phyloP scores from a whole-genome alignment of 2,113 vertebrate species.

The Hystrix cristata region DNA sequence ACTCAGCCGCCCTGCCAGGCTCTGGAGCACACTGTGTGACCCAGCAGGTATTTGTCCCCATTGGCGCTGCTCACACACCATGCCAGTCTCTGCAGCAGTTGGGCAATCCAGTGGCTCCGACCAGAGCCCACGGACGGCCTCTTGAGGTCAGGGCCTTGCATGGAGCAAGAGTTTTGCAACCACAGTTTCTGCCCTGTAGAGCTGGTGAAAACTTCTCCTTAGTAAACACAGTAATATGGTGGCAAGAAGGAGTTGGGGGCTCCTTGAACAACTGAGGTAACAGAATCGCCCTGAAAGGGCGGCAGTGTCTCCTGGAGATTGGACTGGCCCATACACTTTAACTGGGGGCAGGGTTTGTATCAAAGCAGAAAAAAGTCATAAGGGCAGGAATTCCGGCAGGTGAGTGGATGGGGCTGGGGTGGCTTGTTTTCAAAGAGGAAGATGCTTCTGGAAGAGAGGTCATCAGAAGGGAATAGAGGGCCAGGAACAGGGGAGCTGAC shows the following conservation, averaged over 20 bases:
- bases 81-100: not conserved
- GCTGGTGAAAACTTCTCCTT: constrained; percentile 63
- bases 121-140: not conserved
- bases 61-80: not conserved
- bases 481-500: not conserved
- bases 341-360: not conserved
- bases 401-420: not conserved
- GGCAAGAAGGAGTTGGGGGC: too few species aligned
- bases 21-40: not conserved
- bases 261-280: not conserved
- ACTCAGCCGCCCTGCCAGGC: not conserved
- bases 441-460: not conserved
- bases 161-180: constrained; percentile 74
- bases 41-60: not conserved
- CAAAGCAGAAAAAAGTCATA: not conserved
- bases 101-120: constrained; percentile 48
- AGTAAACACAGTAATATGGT: not conserved
- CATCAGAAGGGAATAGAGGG: not conserved
- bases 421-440: not conserved
- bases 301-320: not conserved
- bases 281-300: not conserved
- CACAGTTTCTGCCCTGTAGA: constrained; percentile 59
- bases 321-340: not conserved
- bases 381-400: not conserved
- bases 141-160: not conserved